A percentile compares a stretch with the other conserved stretches of the same genome.
phyloP scores from a whole-genome alignment of 1,140 invertebrate species.

The Drosophila ogumai region DNA sequence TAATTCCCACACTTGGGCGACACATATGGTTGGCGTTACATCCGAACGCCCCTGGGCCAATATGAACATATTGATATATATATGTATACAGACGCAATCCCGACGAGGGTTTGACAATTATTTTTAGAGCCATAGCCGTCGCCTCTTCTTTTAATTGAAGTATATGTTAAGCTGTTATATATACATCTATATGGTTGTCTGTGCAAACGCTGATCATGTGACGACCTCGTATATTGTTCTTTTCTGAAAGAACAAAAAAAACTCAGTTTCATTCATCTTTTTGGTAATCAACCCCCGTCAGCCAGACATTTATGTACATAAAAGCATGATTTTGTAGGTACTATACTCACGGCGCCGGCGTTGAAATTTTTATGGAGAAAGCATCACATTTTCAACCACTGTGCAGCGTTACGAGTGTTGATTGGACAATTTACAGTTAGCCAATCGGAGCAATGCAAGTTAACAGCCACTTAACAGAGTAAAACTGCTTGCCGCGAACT shows the following conservation, averaged over 20 bases:
- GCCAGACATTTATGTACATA: conserved; percentile 13
- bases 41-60: background rate
- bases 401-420: background rate
- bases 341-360: conserved; percentile 21
- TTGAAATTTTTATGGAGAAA: background rate
- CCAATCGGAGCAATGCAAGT: conserved; percentile 9
- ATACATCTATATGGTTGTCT: background rate
- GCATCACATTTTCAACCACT: conserved; percentile 1
- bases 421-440: conserved; percentile 35
- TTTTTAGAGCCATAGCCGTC: conserved; percentile 14
- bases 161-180: conserved; percentile 27
- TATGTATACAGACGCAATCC: background rate
- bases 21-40: conserved; percentile 13
- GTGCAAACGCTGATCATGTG: conserved; percentile 7
- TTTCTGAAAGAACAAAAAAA: conserved; percentile 6
- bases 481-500: background rate
- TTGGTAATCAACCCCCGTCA: conserved; percentile 40
- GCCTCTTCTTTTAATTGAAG: conserved; percentile 34
- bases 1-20: conserved; percentile 4
- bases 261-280: conserved; percentile 25
- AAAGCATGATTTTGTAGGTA: background rate
- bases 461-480: background rate
- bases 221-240: conserved; percentile 31
- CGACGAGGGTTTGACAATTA: conserved; percentile 19
- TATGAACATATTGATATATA: background rate